These are phyloP conservation scores for Typhlichthys eigenmanni DNA, from an alignment of 2,797 vertebrate genomes.

Conservation along the genomic window DNA sequence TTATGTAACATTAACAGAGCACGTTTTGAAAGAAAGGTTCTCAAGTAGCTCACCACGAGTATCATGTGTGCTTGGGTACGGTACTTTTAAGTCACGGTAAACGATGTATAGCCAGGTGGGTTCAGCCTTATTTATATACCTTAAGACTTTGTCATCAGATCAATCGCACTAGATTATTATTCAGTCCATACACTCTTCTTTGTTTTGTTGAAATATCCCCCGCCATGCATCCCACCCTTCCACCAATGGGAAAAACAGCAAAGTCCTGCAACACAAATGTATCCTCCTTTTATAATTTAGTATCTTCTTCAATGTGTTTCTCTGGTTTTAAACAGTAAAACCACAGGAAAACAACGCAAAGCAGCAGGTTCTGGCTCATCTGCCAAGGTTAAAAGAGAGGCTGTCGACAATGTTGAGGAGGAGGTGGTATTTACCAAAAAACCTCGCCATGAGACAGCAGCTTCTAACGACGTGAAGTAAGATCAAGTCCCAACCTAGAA, in stretches of 20 bases:
- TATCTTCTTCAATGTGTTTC: slow-evolving; percentile 1
- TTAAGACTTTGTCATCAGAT: too few relatives aligned
- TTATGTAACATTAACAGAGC: not conserved
- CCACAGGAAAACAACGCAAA: slow-evolving; percentile 51
- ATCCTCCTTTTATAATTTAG: too few relatives aligned
- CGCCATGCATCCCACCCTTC: too few relatives aligned
- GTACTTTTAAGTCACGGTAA: not conserved
- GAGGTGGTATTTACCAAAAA: slow-evolving; percentile 84
- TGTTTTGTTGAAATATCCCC: too few relatives aligned
- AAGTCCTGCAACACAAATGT: too few relatives aligned
- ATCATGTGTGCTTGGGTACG: slow-evolving; percentile 4
- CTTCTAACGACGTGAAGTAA: slow-evolving; percentile 86
- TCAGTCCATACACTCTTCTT: too few relatives aligned
- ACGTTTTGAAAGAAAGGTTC: not conserved
- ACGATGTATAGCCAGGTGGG: too few relatives aligned
- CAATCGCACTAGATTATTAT: too few relatives aligned
- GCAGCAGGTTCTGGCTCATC: slow-evolving; percentile 53
- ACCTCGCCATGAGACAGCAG: slow-evolving; percentile 76
- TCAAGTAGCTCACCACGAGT: not conserved
- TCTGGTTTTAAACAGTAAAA: slow-evolving; percentile 70
- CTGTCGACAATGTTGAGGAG: slow-evolving; percentile 76
- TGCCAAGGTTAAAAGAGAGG: slow-evolving; percentile 77
- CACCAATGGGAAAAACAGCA: too few relatives aligned
- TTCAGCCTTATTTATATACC: too few relatives aligned
- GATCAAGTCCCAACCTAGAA: slow-evolving; percentile 10